Evolutionary conservation across 2,888 invertebrate genomes (phyloP).

Genomic region (Netelia melanura): DNA sequence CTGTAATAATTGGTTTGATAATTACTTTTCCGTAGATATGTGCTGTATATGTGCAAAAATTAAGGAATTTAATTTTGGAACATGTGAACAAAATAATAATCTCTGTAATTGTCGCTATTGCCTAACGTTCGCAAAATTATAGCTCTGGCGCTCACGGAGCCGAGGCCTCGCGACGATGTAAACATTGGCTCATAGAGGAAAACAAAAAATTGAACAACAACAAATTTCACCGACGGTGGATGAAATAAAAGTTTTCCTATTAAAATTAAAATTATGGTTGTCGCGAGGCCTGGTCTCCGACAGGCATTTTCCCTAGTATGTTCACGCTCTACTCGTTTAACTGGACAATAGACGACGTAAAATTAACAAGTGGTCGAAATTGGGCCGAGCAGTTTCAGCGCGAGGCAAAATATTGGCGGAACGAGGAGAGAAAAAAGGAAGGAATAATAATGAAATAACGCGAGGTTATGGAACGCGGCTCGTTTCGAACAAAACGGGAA

Average conservation of each 20-base stretch:
- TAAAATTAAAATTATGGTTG: background rate
- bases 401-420: background rate
- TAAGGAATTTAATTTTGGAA: background rate
- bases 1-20: background rate
- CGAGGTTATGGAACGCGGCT: constrained; percentile 7
- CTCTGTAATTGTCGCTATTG: background rate
- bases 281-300: constrained; percentile 53
- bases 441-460: constrained; percentile 23
- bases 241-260: background rate
- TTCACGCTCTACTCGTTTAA: constrained; percentile 27
- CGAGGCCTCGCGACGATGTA: constrained; percentile 16
- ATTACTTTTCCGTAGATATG: constrained; percentile 12
- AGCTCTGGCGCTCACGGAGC: constrained; percentile 10
- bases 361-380: background rate
- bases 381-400: background rate
- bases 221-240: background rate
- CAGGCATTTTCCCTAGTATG: constrained; percentile 61
- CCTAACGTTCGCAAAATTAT: background rate
- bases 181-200: background rate
- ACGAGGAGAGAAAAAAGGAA: background rate
- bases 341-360: background rate
- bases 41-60: constrained; percentile 32
- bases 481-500: background rate
- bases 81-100: background rate
- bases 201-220: background rate